Percentiles rank a stretch among this genome's conserved stretches.
phyloP scores from a whole-genome alignment of 2,113 vertebrate species.

The Cryptomyrus ogoouensis region DNA sequence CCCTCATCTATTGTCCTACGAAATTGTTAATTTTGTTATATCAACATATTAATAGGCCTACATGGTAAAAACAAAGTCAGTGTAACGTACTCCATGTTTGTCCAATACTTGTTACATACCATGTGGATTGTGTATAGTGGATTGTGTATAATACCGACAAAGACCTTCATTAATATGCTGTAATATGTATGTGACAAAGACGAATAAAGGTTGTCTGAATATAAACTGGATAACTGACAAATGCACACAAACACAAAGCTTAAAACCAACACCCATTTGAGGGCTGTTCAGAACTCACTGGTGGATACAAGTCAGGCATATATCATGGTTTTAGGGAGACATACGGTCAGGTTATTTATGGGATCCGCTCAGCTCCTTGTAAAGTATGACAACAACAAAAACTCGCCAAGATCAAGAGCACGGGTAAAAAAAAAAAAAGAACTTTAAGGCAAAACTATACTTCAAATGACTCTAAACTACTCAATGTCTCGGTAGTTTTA shows the following conservation, averaged over 20 bases:
- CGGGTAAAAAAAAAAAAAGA: neutral
- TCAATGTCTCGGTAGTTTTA: neutral
- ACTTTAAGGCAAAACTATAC: neutral
- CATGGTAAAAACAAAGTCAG: neutral
- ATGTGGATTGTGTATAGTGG: neutral
- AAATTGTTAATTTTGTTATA: neutral
- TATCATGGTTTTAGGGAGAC: neutral
- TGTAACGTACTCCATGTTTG: neutral
- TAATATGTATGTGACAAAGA: neutral
- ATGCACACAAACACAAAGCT: neutral
- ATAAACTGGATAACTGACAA: neutral
- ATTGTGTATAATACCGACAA: neutral
- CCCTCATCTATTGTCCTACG: neutral
- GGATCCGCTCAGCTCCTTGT: neutral
- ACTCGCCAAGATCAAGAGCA: neutral
- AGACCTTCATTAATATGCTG: neutral
- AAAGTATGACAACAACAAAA: neutral
- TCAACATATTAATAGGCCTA: neutral
- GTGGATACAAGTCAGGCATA: neutral
- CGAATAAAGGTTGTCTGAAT: neutral
- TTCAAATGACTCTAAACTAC: neutral
- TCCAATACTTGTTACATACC: neutral
- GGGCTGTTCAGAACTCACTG: neutral
- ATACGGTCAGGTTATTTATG: neutral
- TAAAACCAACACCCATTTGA: neutral